A percentile compares a stretch with the other conserved stretches of the same genome.
Evolutionary conservation across 2,113 vertebrate genomes (phyloP).

Genomic region (Sterrhoptilus dennistouni): DNA sequence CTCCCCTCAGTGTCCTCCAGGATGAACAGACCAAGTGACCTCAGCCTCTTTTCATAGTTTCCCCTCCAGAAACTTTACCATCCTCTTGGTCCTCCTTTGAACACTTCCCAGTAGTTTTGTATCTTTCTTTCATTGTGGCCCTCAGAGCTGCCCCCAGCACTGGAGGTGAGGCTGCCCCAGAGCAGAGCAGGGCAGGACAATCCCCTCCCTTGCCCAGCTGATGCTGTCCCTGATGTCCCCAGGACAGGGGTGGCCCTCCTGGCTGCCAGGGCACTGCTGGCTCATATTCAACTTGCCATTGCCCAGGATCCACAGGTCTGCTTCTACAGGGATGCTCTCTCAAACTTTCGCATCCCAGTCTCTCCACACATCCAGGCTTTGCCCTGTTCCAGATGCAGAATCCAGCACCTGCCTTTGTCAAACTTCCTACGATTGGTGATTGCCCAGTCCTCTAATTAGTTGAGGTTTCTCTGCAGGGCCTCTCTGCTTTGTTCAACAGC

Average conservation of each 20-base stretch:
- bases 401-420: neutral
- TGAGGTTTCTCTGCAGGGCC: neutral
- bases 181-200: neutral
- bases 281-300: fast-evolving
- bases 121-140: fast-evolving
- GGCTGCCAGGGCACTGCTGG: neutral
- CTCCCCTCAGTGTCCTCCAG: too few relatives aligned
- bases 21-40: neutral
- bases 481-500: neutral
- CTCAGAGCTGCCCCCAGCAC: neutral
- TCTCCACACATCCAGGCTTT: neutral
- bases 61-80: neutral
- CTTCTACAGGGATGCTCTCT: neutral
- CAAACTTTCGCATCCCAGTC: fast-evolving
- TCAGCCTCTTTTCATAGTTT: fast-evolving
- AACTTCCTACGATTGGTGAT: neutral
- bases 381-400: neutral
- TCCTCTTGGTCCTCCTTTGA: fast-evolving
- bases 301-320: fast-evolving
- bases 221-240: neutral
- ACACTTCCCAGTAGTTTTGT: fast-evolving
- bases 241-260: fast-evolving
- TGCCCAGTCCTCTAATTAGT: neutral
- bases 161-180: neutral
- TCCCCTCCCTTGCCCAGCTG: fast-evolving